Base-by-base conservation (phyloP, 2,888 invertebrate species). In the Caenorhabditis sp. region DNA sequence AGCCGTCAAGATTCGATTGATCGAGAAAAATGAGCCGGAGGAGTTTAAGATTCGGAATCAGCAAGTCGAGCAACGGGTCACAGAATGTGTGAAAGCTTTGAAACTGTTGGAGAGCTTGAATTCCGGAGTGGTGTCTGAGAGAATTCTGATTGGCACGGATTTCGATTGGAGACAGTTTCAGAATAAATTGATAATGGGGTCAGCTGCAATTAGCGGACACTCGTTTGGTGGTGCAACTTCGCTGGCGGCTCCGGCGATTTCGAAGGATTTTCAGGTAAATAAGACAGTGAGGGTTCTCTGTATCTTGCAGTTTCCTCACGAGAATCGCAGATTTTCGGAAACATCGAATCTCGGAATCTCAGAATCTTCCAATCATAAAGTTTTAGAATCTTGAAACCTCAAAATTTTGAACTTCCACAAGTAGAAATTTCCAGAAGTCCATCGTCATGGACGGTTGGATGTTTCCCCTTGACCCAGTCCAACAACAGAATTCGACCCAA, bases 141-240 rank as follows among this genome's bases (percentile, higher is more conserved):
- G 80, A 31, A 83, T 90, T 68, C 87, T 92, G 31, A 87, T 92
- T 49, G 92, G 92, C 41, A 86, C 91, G 19, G 90, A 92, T 51
- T 93, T 92, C 80, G 91, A 93, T 76, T 92, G 92, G 76, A 88
- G 87, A 19, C 92, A 92, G 82, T 93, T 93, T 83, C 93, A 93
- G 90, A 76, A 76, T 28, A 59, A 47, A 22, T 77, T 91, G 24
- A 86, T 85, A 44, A 73, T 90, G 22, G 51, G 80, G 14, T 79
- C 85, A 47, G 86, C 88, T 1, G 92, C 94, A 0, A 93, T 95
- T 82, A 94, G 94, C 87, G 95, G 95, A 1, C 95, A 95, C 92
- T 95, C 95, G 0, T 95, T 95, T 92, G 95, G 95, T 8, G 95
- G 94, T 2, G 94, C 94, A 6, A 94, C 95, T 0, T 93, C 94